Conservation (phyloP, 2,113 vertebrate species). For the Pollachius pollachius region DNA sequence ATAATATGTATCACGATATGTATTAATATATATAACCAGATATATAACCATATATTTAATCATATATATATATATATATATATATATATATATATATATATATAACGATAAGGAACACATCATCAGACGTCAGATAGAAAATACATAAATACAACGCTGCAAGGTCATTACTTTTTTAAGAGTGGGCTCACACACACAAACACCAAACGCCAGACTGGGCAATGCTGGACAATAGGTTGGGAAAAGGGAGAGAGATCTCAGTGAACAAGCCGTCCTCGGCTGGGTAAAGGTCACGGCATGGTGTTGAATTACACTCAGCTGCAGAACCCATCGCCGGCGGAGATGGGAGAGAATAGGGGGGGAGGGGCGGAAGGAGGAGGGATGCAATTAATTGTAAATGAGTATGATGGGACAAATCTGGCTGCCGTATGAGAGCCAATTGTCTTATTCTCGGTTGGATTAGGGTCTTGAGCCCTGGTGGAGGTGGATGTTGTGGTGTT, state of each 20-base stretch:
- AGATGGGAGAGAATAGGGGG: constrained; percentile 12
- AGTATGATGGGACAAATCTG: constrained; percentile 90
- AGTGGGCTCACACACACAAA: too few species aligned
- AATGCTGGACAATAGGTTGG: constrained; percentile 29
- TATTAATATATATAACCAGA: too few species aligned
- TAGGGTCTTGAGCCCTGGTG: constrained; percentile 55
- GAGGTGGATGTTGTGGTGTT: too few species aligned
- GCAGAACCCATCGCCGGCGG: constrained; percentile 81
- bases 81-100: too few species aligned
- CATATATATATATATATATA: too few species aligned
- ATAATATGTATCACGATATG: too few species aligned
- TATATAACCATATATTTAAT: too few species aligned
- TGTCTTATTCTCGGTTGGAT: constrained; percentile 85
- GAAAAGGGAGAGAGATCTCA: constrained; percentile 48
- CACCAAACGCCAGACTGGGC: constrained; percentile 1
- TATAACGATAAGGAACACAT: too few species aligned
- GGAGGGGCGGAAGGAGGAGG: constrained; percentile 69
- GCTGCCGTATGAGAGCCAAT: constrained; percentile 88
- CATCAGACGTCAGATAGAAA: too few species aligned
- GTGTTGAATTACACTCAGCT: constrained; percentile 88
- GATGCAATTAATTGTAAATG: constrained; percentile 86
- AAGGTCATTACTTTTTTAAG: too few species aligned
- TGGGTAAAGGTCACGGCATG: constrained; percentile 88
- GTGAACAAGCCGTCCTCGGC: constrained; percentile 37
- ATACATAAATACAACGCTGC: too few species aligned